Base-by-base conservation (phyloP, 2,113 vertebrate species). In the Anolis carolinensis region DNA sequence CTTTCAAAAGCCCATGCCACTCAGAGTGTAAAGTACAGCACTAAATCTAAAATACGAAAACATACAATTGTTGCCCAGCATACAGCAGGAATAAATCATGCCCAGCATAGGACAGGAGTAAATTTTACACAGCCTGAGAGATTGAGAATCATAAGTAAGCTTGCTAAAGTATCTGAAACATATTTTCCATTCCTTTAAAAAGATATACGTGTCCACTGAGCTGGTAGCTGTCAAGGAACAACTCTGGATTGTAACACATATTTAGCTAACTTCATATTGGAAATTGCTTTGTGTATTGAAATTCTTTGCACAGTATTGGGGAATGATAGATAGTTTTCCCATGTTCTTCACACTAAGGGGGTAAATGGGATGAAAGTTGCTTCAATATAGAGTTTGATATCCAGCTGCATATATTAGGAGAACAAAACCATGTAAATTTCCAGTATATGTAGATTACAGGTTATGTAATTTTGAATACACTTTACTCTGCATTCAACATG, bases 251-350 rank as follows among this genome's bases (percentile, higher is more conserved):
- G 13, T n/a, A 52, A 77, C 36, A 67, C 59, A 30, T 59, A 74
- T 50, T 62, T 67, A 39, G 9, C 32, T 30, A 16, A 25, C 23
- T 74, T 82, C 32, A 20, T 55, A 30, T 20, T 74, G 34, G 71
- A 83, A 39, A 39, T 32, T 36, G 59, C 18, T 16, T 8, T 55
- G 2, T 79, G 1, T 67, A 67, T 32, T 36, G 63, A 67, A 79
- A 77, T 30, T 59, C 48, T 68, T n/a, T 36, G 32, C 50, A 18
- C 48, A 84, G 55, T 36, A 72, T 79, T 78, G 78, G n/a, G 27
- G 77, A 77, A 79, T 21, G 1, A 27, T 30, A 52, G 30, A 68
- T 30, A 68, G 27, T 27, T 0, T 0, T 2, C 0, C 0, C 3
- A 6, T 75, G n/a, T 55, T 77, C 8, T 83, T 82, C 55, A 18